A percentile compares a stretch with the other conserved stretches of the same genome.
Evolutionary conservation across 2,113 vertebrate genomes (phyloP).

Genomic region (Anhinga anhinga): DNA sequence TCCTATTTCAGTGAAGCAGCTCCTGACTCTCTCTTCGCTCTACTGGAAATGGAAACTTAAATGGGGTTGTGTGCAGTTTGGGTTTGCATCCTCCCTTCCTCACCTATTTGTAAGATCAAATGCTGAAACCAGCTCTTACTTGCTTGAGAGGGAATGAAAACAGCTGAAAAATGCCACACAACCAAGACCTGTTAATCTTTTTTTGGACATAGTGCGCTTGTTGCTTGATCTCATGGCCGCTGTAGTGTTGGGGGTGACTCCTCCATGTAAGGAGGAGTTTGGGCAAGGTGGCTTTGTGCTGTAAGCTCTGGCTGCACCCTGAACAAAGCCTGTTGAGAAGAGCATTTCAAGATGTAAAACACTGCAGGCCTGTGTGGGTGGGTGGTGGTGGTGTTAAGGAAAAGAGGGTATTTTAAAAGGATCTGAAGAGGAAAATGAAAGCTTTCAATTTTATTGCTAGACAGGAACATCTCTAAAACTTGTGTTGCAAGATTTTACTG

Average conservation of each 20-base stretch:
- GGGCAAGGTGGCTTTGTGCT: neutral
- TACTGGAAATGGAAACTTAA: neutral
- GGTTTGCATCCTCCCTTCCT: neutral
- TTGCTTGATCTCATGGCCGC: rapidly evolving
- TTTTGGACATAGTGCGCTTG: rapidly evolving
- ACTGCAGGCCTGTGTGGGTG: neutral
- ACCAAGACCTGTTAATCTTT: neutral
- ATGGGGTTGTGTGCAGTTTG: neutral
- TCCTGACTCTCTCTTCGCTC: neutral
- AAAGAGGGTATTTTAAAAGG: neutral
- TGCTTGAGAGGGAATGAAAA: neutral
- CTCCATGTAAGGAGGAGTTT: neutral
- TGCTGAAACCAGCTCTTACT: neutral
- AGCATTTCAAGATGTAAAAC: neutral
- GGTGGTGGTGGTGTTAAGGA: neutral
- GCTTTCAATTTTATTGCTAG: neutral
- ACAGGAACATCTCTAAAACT: neutral
- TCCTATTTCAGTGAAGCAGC: neutral
- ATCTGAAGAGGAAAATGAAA: neutral
- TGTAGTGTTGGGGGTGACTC: neutral
- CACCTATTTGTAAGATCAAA: neutral
- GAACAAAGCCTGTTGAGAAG: neutral
- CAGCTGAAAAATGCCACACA: neutral
- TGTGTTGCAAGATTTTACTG: neutral
- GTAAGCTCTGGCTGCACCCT: neutral